Percentiles rank a stretch among this genome's conserved stretches.
phyloP scores from a whole-genome alignment of 2,113 vertebrate genomes.

The Natator depressus region DNA sequence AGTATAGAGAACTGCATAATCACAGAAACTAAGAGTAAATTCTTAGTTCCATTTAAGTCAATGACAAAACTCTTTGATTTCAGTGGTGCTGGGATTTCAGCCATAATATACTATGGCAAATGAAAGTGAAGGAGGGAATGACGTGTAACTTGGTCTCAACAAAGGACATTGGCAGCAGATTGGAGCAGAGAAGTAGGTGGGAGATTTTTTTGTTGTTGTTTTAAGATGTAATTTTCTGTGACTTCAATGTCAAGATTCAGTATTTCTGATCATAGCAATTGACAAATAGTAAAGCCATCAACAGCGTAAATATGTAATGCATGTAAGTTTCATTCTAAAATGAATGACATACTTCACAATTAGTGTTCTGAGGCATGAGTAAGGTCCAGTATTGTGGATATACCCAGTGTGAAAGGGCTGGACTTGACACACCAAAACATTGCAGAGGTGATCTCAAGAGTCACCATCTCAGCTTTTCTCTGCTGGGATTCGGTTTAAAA shows the following conservation, averaged over 20 bases:
- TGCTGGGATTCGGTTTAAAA: neutral
- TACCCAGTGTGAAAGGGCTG: neutral
- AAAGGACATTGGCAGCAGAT: neutral
- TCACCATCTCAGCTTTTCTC: neutral
- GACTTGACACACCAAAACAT: neutral
- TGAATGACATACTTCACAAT: neutral
- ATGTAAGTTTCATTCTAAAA: neutral
- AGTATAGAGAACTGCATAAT: neutral
- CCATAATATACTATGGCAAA: neutral
- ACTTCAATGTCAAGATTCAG: neutral
- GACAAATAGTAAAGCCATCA: rapidly evolving
- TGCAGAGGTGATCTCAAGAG: neutral
- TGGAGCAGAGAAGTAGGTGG: neutral
- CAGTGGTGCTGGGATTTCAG: neutral
- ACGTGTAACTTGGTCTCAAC: neutral
- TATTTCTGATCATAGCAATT: neutral
- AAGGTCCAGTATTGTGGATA: neutral
- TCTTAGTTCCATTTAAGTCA: neutral
- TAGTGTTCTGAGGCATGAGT: neutral
- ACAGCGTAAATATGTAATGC: neutral
- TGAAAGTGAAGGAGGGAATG: neutral
- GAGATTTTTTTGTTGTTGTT: neutral
- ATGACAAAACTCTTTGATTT: neutral
- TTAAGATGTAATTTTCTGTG: neutral
- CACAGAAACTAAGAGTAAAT: neutral